phyloP scores from a whole-genome alignment of 2,113 vertebrate species.

The Muntiacus reevesi region DNA sequence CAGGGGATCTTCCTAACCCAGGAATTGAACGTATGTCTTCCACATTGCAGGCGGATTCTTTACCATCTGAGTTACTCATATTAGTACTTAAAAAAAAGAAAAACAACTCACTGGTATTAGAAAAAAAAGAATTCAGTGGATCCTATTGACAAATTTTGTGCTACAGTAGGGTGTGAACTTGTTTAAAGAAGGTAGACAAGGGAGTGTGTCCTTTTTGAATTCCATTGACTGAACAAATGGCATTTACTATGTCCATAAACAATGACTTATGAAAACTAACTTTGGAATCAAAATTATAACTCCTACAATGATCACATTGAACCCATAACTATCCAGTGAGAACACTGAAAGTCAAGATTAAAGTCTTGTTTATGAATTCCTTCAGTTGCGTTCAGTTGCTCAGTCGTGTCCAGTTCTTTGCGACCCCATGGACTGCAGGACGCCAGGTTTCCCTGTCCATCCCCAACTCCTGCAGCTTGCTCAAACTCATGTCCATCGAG shows the following conservation, averaged over 20 bases:
- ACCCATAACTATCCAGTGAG: background rate
- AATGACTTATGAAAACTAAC: background rate
- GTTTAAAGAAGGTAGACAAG: background rate
- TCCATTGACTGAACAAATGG: background rate
- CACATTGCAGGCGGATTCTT: background rate
- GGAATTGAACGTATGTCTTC: accelerated
- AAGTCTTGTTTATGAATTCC: background rate
- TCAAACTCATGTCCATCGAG: background rate
- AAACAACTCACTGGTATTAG: background rate
- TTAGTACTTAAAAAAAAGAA: background rate
- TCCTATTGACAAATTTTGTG: background rate
- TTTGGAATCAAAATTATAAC: background rate
- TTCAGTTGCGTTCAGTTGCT: background rate
- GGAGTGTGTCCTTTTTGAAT: background rate
- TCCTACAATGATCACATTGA: background rate
- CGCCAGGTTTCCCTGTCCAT: background rate
- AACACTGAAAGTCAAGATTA: background rate
- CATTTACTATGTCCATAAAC: background rate
- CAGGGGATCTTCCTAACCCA: background rate
- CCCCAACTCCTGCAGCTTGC: background rate
- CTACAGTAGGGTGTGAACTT: background rate
- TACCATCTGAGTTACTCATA: background rate
- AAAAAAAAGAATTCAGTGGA: background rate
- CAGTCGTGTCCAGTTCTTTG: background rate
- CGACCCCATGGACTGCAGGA: background rate